Percentiles rank a stretch among this genome's conserved stretches.
These are phyloP conservation scores for Zaprionus vittiger DNA, from an alignment of 1,140 invertebrate species.

Conservation along the genomic window DNA sequence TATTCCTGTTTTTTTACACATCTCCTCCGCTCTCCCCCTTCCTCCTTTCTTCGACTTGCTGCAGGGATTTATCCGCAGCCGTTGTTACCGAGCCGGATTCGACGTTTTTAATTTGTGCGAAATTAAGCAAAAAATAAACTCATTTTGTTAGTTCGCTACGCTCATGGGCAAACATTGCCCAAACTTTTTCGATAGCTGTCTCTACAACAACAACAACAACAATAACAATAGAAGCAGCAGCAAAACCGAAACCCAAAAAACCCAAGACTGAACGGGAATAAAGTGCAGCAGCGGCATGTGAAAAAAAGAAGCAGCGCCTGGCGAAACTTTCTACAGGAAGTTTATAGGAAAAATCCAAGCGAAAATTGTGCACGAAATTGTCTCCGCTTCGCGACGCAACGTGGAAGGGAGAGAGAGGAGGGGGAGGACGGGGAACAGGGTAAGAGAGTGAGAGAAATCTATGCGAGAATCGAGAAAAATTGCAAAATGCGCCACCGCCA, in stretches of 20 bases:
- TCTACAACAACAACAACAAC: conserved; percentile 36
- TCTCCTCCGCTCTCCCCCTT: neutral
- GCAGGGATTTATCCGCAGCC: conserved; percentile 32
- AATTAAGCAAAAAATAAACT: conserved; percentile 83
- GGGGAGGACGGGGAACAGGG: neutral
- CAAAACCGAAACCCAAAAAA: conserved; percentile 44
- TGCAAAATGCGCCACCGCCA: conserved; percentile 42
- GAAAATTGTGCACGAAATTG: conserved; percentile 54
- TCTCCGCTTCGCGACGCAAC: conserved; percentile 35
- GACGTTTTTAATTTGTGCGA: conserved; percentile 80
- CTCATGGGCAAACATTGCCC: conserved; percentile 68
- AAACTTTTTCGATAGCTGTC: conserved; percentile 82
- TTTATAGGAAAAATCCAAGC: conserved; percentile 32
- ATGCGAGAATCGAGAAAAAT: conserved; percentile 41
- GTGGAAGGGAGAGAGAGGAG: neutral
- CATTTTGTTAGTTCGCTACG: conserved; percentile 69
- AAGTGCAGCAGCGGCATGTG: neutral
- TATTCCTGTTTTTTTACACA: conserved; percentile 36
- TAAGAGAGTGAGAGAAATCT: conserved; percentile 38
- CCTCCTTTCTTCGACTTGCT: conserved; percentile 7
- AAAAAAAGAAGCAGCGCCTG: conserved; percentile 15
- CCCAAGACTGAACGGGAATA: conserved; percentile 14
- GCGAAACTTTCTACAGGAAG: conserved; percentile 54
- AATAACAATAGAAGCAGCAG: conserved; percentile 13
- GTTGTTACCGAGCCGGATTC: conserved; percentile 49